A percentile compares a stretch with the other conserved stretches of the same genome.
Conservation (phyloP, 1,140 invertebrate genomes). For the Heliconius eleuchia region DNA sequence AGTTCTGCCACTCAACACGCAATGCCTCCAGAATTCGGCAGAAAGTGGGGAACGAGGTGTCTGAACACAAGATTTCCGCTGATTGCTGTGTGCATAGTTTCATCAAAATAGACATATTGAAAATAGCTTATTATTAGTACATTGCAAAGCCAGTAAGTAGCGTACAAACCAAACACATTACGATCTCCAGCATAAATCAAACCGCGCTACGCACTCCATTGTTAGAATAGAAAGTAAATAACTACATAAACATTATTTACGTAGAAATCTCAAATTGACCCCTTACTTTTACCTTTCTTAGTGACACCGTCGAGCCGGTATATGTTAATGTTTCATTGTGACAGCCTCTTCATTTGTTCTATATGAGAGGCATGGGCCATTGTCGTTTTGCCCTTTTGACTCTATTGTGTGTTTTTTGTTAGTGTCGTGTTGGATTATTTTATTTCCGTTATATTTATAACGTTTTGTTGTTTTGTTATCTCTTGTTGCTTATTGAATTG, state of each 20-base stretch:
- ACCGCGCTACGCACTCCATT: constrained; percentile 23
- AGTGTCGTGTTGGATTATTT: constrained; percentile 68
- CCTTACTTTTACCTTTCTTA: constrained; percentile 51
- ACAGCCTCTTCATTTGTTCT: constrained; percentile 70
- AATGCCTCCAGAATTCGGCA: too few relatives aligned
- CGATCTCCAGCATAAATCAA: constrained; percentile 17
- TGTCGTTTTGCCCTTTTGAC: constrained; percentile 77
- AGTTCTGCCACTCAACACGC: too few relatives aligned
- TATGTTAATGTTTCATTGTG: constrained; percentile 77
- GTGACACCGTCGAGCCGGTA: constrained; percentile 55
- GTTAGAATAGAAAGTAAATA: constrained; percentile 45
- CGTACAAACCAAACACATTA: background rate
- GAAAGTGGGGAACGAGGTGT: too few relatives aligned
- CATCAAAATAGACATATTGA: background rate
- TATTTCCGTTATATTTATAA: constrained; percentile 70
- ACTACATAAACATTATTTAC: constrained; percentile 52
- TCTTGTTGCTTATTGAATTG: constrained; percentile 56
- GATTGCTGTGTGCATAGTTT: background rate
- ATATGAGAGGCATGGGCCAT: constrained; percentile 55
- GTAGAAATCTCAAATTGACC: constrained; percentile 58
- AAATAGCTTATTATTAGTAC: background rate
- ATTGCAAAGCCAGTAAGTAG: background rate
- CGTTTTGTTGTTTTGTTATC: constrained; percentile 46
- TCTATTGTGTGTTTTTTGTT: constrained; percentile 78
- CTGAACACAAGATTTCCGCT: too few relatives aligned